Conservation (phyloP, 1,140 invertebrate species). For the Ylistrum balloti region DNA sequence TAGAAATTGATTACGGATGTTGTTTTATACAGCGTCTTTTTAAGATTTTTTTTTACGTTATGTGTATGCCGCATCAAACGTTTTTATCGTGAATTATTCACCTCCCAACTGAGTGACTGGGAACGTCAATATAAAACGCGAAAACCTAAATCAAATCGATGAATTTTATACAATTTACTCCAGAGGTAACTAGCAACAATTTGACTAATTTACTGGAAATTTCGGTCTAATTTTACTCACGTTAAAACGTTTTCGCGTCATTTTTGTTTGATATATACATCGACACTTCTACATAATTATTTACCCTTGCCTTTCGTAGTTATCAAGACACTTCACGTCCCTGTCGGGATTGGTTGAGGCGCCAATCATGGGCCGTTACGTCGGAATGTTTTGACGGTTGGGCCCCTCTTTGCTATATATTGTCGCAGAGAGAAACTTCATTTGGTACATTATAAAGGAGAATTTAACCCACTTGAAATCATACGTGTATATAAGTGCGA, state of each 20-base stretch:
- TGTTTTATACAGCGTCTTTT: background rate
- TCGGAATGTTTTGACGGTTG: constrained; percentile 50
- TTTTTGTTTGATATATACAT: constrained; percentile 40
- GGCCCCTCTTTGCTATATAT: background rate
- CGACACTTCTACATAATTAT: background rate
- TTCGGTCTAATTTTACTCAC: constrained; percentile 6
- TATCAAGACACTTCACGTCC: constrained; percentile 5
- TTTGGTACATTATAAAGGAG: background rate
- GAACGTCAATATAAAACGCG: background rate
- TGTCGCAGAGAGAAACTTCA: background rate
- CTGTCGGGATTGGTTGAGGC: background rate
- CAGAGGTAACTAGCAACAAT: background rate
- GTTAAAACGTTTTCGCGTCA: constrained; percentile 16
- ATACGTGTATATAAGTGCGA: constrained; percentile 17
- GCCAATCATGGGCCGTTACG: constrained; percentile 42
- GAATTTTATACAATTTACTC: background rate
- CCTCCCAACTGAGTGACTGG: background rate
- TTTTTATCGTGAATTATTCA: background rate
- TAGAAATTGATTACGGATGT: constrained; percentile 39
- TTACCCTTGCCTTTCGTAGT: background rate
- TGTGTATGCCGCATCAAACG: background rate
- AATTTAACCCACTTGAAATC: background rate
- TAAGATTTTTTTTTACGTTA: background rate
- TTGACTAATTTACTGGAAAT: constrained; percentile 40
- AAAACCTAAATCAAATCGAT: constrained; percentile 34